A percentile compares a stretch with the other conserved stretches of the same genome.
Evolutionary conservation across 2,797 vertebrate genomes (phyloP).

Genomic region (Hozukius guyotensis): DNA sequence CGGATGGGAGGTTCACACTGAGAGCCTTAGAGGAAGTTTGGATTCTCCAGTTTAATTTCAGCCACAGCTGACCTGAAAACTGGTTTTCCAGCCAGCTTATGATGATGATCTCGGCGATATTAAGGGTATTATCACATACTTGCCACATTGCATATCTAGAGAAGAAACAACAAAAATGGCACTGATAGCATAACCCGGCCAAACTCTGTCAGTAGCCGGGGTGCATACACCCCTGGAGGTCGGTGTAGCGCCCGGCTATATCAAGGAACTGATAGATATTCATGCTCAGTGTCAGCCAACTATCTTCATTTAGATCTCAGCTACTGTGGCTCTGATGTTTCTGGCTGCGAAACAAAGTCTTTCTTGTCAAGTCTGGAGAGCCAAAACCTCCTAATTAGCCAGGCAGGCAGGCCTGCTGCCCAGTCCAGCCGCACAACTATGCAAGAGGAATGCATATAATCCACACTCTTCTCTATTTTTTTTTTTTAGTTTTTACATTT

Average conservation of each 20-base stretch:
- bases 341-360: slow-evolving; percentile 70
- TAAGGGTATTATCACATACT: not conserved
- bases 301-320: slow-evolving; percentile 54
- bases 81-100: slow-evolving; percentile 21
- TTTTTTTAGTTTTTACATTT: slow-evolving; percentile 53
- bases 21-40: slow-evolving; percentile 36
- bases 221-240: not conserved
- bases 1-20: slow-evolving; percentile 1
- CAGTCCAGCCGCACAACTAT: slow-evolving; percentile 84
- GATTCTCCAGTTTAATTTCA: slow-evolving; percentile 15
- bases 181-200: slow-evolving; percentile 26
- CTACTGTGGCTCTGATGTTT: slow-evolving; percentile 56
- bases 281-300: slow-evolving; percentile 48
- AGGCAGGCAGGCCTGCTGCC: slow-evolving; percentile 75
- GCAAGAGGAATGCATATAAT: slow-evolving; percentile 87
- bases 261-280: slow-evolving; percentile 41
- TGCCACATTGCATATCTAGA: slow-evolving; percentile 17
- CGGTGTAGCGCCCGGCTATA: not conserved
- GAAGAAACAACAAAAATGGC: slow-evolving; percentile 19
- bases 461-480: slow-evolving; percentile 43
- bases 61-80: slow-evolving; percentile 18
- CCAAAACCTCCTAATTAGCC: slow-evolving; percentile 68
- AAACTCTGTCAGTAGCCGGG: slow-evolving; percentile 28
- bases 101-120: not conserved
- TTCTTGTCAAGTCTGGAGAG: slow-evolving; percentile 67